Percentiles rank a stretch among this genome's conserved stretches.
phyloP scores from a whole-genome alignment of 2,113 vertebrate genomes.

The Clarias batrachus region DNA sequence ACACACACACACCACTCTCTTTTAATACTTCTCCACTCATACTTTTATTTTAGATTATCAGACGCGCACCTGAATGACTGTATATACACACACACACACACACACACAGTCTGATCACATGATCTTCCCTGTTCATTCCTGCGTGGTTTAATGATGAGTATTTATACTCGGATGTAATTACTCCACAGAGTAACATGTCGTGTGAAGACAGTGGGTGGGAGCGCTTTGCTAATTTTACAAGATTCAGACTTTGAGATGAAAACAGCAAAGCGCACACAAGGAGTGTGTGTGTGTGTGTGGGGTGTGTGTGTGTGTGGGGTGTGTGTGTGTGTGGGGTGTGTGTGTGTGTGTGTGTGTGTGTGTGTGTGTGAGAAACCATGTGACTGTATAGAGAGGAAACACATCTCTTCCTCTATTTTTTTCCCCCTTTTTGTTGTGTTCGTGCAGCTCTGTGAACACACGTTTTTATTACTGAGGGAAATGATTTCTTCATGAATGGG shows the following conservation, averaged over 20 bases:
- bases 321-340: neutral
- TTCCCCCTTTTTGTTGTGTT: neutral
- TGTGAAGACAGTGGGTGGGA: neutral
- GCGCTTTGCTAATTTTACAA: neutral
- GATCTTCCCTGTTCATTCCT: neutral
- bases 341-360: no score
- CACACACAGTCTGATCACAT: neutral
- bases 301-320: no score
- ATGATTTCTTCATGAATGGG: neutral
- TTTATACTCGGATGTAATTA: neutral
- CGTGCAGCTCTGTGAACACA: neutral
- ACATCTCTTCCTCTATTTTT: conserved; percentile 34
- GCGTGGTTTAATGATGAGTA: neutral
- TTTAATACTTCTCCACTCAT: neutral
- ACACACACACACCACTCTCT: no score
- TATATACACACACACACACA: neutral
- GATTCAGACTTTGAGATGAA: neutral
- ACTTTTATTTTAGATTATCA: neutral
- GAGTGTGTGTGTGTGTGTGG: neutral
- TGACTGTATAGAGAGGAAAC: conserved; percentile 24
- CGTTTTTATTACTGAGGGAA: neutral
- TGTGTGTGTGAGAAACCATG: neutral
- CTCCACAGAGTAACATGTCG: no score
- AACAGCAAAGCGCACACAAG: neutral
- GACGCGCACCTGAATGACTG: neutral